Percentiles rank a stretch among this genome's conserved stretches.
Evolutionary conservation across 2,797 vertebrate genomes (phyloP).

Genomic region (Karalla daura): DNA sequence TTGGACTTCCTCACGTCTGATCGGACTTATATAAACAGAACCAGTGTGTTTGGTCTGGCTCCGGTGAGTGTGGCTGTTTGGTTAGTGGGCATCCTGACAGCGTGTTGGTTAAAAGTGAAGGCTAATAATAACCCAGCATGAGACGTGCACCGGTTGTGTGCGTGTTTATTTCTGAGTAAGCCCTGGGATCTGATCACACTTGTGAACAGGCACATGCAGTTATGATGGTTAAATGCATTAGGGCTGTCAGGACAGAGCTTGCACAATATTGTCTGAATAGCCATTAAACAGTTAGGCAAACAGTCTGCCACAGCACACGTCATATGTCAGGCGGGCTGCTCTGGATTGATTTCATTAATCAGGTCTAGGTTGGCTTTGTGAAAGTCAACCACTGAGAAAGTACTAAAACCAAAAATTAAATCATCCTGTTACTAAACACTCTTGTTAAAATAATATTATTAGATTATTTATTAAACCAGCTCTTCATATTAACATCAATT

Average conservation of each 20-base stretch:
- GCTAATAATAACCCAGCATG: slow-evolving; percentile 37
- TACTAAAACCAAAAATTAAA: no score
- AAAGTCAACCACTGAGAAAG: no score
- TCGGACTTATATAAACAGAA: slow-evolving; percentile 68
- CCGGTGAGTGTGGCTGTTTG: slow-evolving; percentile 1
- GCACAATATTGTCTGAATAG: slow-evolving; percentile 68
- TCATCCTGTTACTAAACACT: no score
- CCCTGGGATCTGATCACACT: slow-evolving; percentile 25
- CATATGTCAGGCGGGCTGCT: slow-evolving; percentile 20
- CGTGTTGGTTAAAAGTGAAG: slow-evolving; percentile 1
- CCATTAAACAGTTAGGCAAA: slow-evolving; percentile 67
- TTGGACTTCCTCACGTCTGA: slow-evolving; percentile 60
- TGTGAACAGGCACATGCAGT: slow-evolving; percentile 42
- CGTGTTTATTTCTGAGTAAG: slow-evolving; percentile 28
- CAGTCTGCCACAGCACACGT: slow-evolving; percentile 17
- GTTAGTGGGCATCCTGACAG: slow-evolving; percentile 6
- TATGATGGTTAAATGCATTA: slow-evolving; percentile 67
- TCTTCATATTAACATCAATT: no score
- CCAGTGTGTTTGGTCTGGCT: slow-evolving; percentile 8
- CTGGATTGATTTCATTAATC: slow-evolving; percentile 17
- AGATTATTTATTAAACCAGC: no score
- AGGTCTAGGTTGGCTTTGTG: no score
- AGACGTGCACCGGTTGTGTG: slow-evolving; percentile 16
- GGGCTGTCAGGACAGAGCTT: slow-evolving; percentile 47
- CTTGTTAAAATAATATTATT: no score